Base-by-base conservation (phyloP, 2,888 invertebrate species). In the Campopleginae sp. region DNA sequence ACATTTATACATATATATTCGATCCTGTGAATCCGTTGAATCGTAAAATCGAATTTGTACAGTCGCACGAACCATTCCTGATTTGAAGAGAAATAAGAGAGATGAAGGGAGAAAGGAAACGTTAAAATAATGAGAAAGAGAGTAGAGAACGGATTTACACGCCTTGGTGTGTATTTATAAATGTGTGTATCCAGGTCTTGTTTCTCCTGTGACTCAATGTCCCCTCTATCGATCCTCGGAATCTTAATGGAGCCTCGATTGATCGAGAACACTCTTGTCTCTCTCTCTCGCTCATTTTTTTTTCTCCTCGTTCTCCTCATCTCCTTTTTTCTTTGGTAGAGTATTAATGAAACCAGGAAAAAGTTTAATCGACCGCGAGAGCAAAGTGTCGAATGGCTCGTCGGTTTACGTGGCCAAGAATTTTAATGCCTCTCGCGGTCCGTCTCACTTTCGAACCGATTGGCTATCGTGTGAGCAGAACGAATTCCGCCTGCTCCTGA, bases 241-340 rank as follows among this genome's bases (percentile, higher is more conserved):
- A 86, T 86, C 86, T 86, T 83, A 86, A 86, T 86, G 86, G 86
- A 80, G 76, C 74, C 80, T 65, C 82, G 86, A 86, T 83, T 86
- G 83, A 86, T 86, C 77, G 80, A 83, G 86, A 86, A 86, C 77
- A 80, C 85, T 85, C 63, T 38, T 54, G 71, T 58, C 71, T 66
- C 81, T 51, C 70, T 63, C 48, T n/a, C 76, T 38, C 48, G 27
- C 58, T 42, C 38, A 0, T 19, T 27, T 42, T 65, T 46, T 46
- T 27, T 48, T 63, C 42, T 58, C 46, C 38, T 58, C 10, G 42
- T 54, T 38, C 12, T 51, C 44, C 58, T 63, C 46, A 23, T 31
- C 54, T 65, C 31, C 42, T 72, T 51, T 44, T 58, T 61, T 58
- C 33, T 51, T 44, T 70, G 54, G 42, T 14, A 54, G 38, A 48